Evolutionary conservation across 2,113 vertebrate genomes (phyloP), one percentile per base, ranked within the genome.

Genomic region (Nothobranchius kuhntae): DNA sequence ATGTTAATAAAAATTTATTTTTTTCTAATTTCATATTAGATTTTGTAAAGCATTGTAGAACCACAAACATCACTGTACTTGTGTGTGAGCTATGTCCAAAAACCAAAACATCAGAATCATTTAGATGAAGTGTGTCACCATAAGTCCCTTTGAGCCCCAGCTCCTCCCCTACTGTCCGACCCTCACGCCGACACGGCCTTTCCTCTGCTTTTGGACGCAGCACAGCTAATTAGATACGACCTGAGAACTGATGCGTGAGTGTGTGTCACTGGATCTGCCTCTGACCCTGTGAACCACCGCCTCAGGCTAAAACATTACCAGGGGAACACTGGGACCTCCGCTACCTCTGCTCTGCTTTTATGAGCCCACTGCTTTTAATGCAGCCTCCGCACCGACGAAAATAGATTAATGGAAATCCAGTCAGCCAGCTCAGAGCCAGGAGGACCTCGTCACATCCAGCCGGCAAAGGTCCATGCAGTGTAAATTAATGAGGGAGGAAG

Each of bases 221-320:
- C 62, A 13, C 51, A 21, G 60, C 72, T 86, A 85, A 86, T 91
- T 84, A 85, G 71, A 76, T 62, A 61, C 35, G 51, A 83, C 77
- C 68, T 24, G 70, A 78, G 75, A 80, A 48, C n/a, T 8, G 1
- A 61, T 12, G 73, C 26, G 68, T 59, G 57, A 45, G 60, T 44
- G 68, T 46, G 8, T 6, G 71, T 78, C 71, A 87, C 70, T 70
- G 30, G 67, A 84, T 86, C 82, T 8, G 72, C 68, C 51, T 81
- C 71, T 83, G 83, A 87, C 83, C 85, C 78, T 30, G 36, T 78
- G 82, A 88, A 75, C 87, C n/a, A 48, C 59, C 36, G 87, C 78
- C 77, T 88, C 72, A 60, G 78, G 87, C 74, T 74, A 77, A 71
- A 75, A 59, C 78, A 84, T 84, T 81, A 81, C 52, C 61, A 55